Percentiles rank a stretch among this genome's conserved stretches.
Conservation (phyloP, 1,140 invertebrate genomes). For the Pinna nobilis region DNA sequence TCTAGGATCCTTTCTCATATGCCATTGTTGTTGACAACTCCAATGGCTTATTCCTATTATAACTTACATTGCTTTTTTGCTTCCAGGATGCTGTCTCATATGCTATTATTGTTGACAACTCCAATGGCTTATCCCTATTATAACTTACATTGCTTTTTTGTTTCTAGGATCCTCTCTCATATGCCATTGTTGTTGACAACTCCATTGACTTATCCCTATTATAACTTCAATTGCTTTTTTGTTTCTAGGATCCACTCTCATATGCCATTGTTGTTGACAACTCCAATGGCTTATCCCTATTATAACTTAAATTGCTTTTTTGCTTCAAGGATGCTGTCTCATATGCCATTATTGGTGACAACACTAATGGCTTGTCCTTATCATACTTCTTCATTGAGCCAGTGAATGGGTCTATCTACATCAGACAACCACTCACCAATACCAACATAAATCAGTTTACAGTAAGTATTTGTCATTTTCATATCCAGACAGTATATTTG, state of each 20-base stretch:
- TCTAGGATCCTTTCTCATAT: no score
- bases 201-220: neutral
- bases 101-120: no score
- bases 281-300: neutral
- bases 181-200: neutral
- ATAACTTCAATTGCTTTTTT: no score
- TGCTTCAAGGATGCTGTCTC: conserved; percentile 13
- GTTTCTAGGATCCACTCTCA: neutral
- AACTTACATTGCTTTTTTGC: no score
- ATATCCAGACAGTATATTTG: no score
- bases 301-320: neutral
- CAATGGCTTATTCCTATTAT: no score
- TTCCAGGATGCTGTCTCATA: no score
- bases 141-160: no score
- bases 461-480: conserved; percentile 43
- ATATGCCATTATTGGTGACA: conserved; percentile 21
- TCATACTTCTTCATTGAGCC: conserved; percentile 87
- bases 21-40: no score
- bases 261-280: neutral
- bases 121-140: no score
- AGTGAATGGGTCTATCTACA: conserved; percentile 88
- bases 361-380: conserved; percentile 20
- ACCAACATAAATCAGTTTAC: conserved; percentile 44
- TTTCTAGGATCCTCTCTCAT: neutral
- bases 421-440: conserved; percentile 45